Base-by-base conservation (phyloP, 64 coral and sea anemone species). In the Trachythela sp. region DNA sequence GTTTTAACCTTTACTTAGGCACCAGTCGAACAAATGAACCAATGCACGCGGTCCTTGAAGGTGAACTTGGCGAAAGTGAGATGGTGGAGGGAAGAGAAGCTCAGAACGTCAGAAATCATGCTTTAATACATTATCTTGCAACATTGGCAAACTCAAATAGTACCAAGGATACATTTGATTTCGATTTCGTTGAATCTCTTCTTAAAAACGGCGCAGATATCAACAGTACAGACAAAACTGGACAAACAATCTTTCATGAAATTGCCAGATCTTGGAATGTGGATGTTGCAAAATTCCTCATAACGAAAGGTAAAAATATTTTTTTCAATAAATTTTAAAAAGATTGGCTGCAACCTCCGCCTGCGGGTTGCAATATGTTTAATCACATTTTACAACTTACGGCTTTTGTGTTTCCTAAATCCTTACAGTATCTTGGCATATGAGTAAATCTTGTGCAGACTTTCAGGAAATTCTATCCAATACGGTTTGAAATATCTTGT, bases 181-280 rank as follows among this genome's bases (percentile, higher is more conserved):
- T 80, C 34, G 75, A 80, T 80, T 80, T 80, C 33, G 75, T 80
- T 39, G 75, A 80, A 13, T 80, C 75, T 35, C 75, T 80, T 30
- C 75, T 80, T 30, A 35, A 80, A 17, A 80, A 80, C 38, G 75
- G 75, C 26, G 75, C 75, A 80, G 75, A 80, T 30, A 80, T 80
- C 75, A 80, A 80, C 38, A 80, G 75, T 30, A 80, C 38, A 39
- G 75, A 80, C 38, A 80, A 80, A 36, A 38, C 75, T 34, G 75
- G 75, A 37, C 75, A 80, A 39, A 80, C 75, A 29, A 30, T 80
- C 15, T 80, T 80, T 80, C 75, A 80, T 39, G 75, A 80, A 30
- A 30, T 80, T 35, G 75, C 75, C 9, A 80, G 75, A 29, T 80
- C 75, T 15, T 80, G 75, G 75, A 80, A 80, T 22, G 31, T 80